Evolutionary conservation across 2,888 invertebrate genomes (phyloP), one percentile per base, ranked within the genome.

Genomic region (Tromatobia lineatoria): DNA sequence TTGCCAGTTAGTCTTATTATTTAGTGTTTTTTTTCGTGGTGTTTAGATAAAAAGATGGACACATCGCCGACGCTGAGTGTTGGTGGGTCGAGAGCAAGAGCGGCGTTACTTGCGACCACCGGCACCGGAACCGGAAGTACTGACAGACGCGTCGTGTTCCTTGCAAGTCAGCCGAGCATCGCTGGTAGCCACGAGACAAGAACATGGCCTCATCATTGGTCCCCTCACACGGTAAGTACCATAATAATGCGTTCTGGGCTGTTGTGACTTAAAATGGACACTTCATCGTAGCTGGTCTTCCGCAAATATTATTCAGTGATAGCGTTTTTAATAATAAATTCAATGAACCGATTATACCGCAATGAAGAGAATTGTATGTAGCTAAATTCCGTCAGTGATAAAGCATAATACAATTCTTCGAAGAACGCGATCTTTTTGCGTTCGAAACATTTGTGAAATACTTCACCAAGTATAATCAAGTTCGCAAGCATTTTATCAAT

Each of bases 161-260:
- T 93, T 84, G 93, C 93, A 7, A 93, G 93, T 82, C 88, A 88
- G 61, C 87, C 88, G 75, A 85, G 84, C 54, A 82, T 85, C 50
- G 74, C 83, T 25, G 87, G 81, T 47, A 88, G 87, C 77, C 91
- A 92, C 84, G 93, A 93, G 85, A 92, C 91, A 18, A 91, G 92
- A 80, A 93, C 93, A 70, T 93, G 93, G 93, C 93, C 93, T 52
- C 93, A 93, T 88, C 91, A 93, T 76, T 93, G 93, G 93, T 93
- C 93, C 18, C 93, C 93, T 18, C 91, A 92, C 73, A 89, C 91
- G 92, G 93, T 92, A 80, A 91, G 93, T 90, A 61, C 52, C 34
- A 20, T 42, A 25, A 8, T 54, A 52, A 42, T 20, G 8, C 8
- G n/a, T 64, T 42, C 15, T 2, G n/a, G n/a, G 4, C 47, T 47